phyloP scores from a whole-genome alignment of 2,113 vertebrate genomes.

The Daphoenositta chrysoptera region DNA sequence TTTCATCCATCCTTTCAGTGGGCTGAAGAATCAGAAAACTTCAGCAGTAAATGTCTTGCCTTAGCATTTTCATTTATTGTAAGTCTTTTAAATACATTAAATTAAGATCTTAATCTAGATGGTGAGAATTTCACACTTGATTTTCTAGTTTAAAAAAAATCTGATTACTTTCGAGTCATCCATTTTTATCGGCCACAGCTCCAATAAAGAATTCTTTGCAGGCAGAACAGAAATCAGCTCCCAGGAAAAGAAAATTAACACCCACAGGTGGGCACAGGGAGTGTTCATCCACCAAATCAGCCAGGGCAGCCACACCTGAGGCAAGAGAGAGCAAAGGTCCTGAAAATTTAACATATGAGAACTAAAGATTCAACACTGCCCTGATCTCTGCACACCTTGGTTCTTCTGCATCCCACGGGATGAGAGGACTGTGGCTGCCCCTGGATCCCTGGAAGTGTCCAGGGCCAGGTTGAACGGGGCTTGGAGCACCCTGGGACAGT shows the following conservation, averaged over 20 bases:
- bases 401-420: background rate
- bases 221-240: background rate
- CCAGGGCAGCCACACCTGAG: background rate
- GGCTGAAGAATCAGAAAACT: background rate
- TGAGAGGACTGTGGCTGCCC: background rate
- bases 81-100: background rate
- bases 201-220: background rate
- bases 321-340: background rate
- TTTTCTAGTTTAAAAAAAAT: background rate
- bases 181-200: background rate
- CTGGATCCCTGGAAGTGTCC: background rate
- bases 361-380: background rate
- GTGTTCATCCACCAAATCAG: background rate
- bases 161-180: background rate
- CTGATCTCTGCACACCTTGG: background rate
- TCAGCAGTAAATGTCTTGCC: background rate
- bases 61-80: background rate
- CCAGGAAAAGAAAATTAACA: background rate
- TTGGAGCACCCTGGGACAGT: accelerated
- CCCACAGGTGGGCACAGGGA: no score
- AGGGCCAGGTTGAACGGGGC: accelerated
- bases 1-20: background rate
- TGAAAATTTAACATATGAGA: background rate
- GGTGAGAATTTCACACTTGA: background rate
- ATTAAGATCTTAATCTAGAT: background rate